Conservation (phyloP, 2,888 invertebrate species). For the Anthrax anthrax region DNA sequence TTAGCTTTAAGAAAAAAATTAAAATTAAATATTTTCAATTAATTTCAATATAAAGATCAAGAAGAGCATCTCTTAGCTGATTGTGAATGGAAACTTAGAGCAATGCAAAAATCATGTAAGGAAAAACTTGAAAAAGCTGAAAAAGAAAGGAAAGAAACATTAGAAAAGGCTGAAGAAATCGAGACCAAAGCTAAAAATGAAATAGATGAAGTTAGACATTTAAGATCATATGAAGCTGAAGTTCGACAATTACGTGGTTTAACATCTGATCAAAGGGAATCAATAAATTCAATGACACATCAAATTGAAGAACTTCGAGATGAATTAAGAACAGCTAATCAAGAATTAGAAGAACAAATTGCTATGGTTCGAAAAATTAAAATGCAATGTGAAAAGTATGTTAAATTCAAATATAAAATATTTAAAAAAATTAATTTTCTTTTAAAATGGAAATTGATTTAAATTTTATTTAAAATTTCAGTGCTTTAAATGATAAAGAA, state of each 20-base stretch:
- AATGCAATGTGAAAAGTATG: slow-evolving; percentile 32
- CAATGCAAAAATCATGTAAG: slow-evolving; percentile 56
- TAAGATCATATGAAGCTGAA: slow-evolving; percentile 42
- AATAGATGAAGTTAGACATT: slow-evolving; percentile 32
- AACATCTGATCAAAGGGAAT: slow-evolving; percentile 41
- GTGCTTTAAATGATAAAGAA: slow-evolving; percentile 35
- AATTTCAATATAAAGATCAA: slow-evolving; percentile 31
- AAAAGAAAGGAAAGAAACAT: slow-evolving; percentile 40
- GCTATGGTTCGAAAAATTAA: slow-evolving; percentile 35
- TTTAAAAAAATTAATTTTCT: too few relatives aligned
- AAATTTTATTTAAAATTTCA: slow-evolving; percentile 10
- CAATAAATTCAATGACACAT: slow-evolving; percentile 37
- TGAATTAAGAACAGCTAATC: slow-evolving; percentile 38
- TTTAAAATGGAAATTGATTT: too few relatives aligned
- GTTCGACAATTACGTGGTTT: slow-evolving; percentile 41
- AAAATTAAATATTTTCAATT: not conserved
- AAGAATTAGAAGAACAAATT: slow-evolving; percentile 38
- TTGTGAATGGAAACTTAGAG: slow-evolving; percentile 72
- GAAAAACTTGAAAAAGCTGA: slow-evolving; percentile 46
- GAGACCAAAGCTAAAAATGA: slow-evolving; percentile 23
- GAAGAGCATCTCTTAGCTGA: slow-evolving; percentile 62
- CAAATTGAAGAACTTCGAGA: slow-evolving; percentile 41
- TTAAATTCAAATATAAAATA: not conserved
- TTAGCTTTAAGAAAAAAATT: not conserved
- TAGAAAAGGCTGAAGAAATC: slow-evolving; percentile 27